Conservation (phyloP, 2,797 vertebrate species). For the Myotis findleyi region DNA sequence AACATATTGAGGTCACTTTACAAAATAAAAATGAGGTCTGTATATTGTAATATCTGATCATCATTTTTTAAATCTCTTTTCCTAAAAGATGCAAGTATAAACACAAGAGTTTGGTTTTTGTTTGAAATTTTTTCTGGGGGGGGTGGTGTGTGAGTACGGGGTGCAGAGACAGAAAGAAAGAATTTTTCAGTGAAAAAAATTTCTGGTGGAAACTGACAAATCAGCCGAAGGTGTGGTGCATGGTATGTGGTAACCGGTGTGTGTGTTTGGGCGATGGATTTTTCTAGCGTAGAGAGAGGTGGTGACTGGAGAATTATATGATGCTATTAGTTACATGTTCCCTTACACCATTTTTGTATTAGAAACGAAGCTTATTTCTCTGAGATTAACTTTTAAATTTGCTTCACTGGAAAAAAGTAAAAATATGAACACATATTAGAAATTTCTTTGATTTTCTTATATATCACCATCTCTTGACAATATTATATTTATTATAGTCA, state of each 20-base stretch:
- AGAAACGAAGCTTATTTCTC: neutral
- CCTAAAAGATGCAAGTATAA: neutral
- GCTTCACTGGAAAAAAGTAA: neutral
- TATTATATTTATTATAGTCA: neutral
- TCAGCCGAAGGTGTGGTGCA: neutral
- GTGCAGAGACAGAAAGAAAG: neutral
- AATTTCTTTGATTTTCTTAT: neutral
- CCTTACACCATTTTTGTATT: neutral
- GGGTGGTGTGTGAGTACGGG: neutral
- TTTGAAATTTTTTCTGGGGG: neutral
- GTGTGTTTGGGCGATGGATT: neutral
- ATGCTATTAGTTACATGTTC: neutral
- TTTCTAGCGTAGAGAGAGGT: neutral
- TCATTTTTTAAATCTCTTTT: slow-evolving; percentile 34
- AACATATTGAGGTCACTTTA: slow-evolving; percentile 65
- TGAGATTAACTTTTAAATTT: slow-evolving; percentile 23
- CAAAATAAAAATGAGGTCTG: slow-evolving; percentile 6
- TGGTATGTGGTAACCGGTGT: neutral
- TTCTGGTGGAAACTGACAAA: neutral
- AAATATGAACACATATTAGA: neutral
- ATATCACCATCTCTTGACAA: neutral
- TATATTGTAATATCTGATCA: slow-evolving; percentile 39
- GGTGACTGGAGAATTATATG: fast-evolving
- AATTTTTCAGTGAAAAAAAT: neutral
- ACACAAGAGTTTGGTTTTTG: neutral